phyloP scores from a whole-genome alignment of 2,888 invertebrate species.

The Pemphredon lugubris region DNA sequence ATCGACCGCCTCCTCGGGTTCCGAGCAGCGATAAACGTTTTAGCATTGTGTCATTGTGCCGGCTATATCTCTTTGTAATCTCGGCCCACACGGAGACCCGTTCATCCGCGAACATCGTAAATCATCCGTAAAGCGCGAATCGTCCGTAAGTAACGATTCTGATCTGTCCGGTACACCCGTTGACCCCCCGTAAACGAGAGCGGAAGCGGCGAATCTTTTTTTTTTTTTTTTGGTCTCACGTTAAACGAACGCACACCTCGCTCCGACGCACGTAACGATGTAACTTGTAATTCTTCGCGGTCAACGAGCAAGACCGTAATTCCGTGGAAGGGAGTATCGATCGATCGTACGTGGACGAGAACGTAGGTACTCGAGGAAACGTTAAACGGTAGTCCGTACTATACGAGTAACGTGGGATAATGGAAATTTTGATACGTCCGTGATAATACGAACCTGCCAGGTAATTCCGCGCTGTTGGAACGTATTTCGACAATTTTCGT shows the following conservation, averaged over 20 bases:
- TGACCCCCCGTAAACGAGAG: conserved; percentile 43
- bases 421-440: no score
- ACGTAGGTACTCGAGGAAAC: no score
- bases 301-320: no score
- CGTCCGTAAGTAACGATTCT: conserved; percentile 28
- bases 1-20: neutral
- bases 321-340: no score
- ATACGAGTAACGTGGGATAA: no score
- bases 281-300: no score
- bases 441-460: no score
- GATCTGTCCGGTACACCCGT: conserved; percentile 7
- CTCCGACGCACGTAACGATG: neutral
- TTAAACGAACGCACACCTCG: no score
- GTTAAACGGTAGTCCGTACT: no score
- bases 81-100: conserved; percentile 23
- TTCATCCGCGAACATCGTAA: conserved; percentile 49
- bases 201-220: conserved; percentile 30
- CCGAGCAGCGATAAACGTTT: conserved; percentile 16
- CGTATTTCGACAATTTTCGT: no score
- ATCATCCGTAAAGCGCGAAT: conserved; percentile 57
- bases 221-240: neutral
- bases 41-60: conserved; percentile 14
- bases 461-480: no score
- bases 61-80: conserved; percentile 51
- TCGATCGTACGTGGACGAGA: no score